These are phyloP conservation scores for Choristoneura rosaceana DNA, from an alignment of 2,888 invertebrate genomes.

Conservation along the genomic window DNA sequence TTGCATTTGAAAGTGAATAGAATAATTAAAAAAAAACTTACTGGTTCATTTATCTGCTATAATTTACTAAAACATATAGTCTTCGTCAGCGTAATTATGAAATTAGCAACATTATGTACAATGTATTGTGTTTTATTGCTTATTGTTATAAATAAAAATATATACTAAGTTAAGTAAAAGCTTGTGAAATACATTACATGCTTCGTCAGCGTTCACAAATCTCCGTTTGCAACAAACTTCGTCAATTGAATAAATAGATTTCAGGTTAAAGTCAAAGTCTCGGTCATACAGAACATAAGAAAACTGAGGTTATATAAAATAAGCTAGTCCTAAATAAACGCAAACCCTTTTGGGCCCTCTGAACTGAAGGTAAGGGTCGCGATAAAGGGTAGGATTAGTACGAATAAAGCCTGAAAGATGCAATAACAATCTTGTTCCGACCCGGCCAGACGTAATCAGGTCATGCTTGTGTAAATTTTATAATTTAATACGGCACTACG, in stretches of 20 bases:
- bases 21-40: no score
- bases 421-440: conserved; percentile 21
- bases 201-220: no score
- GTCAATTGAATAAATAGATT: background rate
- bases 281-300: conserved; percentile 17
- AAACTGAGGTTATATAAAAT: conserved; percentile 9
- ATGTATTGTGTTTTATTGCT: no score
- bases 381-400: conserved; percentile 29
- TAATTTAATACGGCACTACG: conserved; percentile 1
- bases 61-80: no score
- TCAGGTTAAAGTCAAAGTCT: background rate
- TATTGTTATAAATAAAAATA: no score
- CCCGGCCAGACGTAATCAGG: conserved; percentile 3
- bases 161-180: no score
- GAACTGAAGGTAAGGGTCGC: conserved; percentile 21
- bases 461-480: conserved; percentile 12
- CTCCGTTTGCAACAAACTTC: no score
- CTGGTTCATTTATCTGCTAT: no score
- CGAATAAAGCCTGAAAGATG: conserved; percentile 19
- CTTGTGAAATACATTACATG: no score
- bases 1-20: no score
- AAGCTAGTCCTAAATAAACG: conserved; percentile 37
- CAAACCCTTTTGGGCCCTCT: conserved; percentile 13
- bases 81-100: no score
- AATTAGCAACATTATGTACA: no score